Evolutionary conservation across 2,113 vertebrate genomes (phyloP), one percentile per base, ranked within the genome.

Genomic region (Pampusana beccarii): DNA sequence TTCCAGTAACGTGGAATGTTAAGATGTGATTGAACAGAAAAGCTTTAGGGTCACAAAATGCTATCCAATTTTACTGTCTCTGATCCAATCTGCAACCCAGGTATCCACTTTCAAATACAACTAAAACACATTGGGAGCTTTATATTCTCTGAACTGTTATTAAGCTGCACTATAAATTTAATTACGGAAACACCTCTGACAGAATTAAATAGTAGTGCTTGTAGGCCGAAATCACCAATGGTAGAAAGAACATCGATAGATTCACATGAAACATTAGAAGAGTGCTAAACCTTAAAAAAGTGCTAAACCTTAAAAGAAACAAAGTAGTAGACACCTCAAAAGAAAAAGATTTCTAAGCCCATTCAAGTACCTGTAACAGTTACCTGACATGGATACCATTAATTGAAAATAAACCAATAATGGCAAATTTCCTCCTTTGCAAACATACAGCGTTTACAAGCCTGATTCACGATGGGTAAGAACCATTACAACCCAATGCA

Each of bases 81-180:
- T 77, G 78, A 89, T 65, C 36, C 77, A 87, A 92, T 58, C 36
- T 81, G 44, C 53, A 92, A 80, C 70, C 70, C 54, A 38, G 29
- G 73, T 94, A 93, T 94, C 95, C 86, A 58, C 75, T 96, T 96
- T 95, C 91, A 92, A 95, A 71, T 9, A 80, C 72, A 92, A 85
- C 26, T 79, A 54, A 87, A 65, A 26, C 57, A 75, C 33, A 34
- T 14, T 36, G 64, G 60, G 70, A 81, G 46, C 40, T 92, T 92
- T 90, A 88, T 33, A n/a, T 25, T 82, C 91, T 93, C 91, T 88
- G 51, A 85, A 86, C 78, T 78, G 69, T 88, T 88, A 75, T 56
- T 79, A 84, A 93, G 69, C 72, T 81, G 31, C 70, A 38, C 24
- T 48, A 50, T 94, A 87, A 78, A 90, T 84, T 95, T 93, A 93